Percentiles rank a stretch among this genome's conserved stretches.
Conservation (phyloP, 2,797 vertebrate genomes). For the Crenuchus spilurus region DNA sequence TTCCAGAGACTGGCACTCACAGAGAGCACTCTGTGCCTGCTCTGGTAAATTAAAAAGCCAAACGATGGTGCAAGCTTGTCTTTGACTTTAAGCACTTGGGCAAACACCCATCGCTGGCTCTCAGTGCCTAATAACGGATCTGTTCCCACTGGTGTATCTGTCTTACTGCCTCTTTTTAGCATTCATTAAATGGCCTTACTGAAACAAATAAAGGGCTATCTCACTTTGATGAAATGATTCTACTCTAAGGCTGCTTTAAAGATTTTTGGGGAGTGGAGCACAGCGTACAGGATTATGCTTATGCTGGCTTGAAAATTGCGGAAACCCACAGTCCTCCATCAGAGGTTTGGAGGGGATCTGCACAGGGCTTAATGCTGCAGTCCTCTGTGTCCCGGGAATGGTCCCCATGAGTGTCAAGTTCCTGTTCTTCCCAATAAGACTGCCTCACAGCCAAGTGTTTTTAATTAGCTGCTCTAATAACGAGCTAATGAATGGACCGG, state of each 20-base stretch:
- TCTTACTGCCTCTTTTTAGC: background rate
- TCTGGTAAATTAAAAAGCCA: conserved; percentile 43
- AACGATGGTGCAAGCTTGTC: conserved; percentile 30
- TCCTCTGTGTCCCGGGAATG: background rate
- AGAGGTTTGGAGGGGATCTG: background rate
- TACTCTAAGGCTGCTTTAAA: background rate
- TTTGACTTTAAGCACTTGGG: conserved; percentile 39
- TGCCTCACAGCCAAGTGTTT: background rate
- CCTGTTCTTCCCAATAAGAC: background rate
- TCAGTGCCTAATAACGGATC: conserved; percentile 26
- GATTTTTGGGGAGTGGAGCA: background rate
- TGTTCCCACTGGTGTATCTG: conserved; percentile 5
- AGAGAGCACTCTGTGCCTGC: conserved; percentile 39
- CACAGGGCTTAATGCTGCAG: background rate
- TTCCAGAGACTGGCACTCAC: conserved; percentile 29
- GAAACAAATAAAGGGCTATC: background rate
- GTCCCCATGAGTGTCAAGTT: background rate
- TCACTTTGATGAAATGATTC: background rate
- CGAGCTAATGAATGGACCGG: conserved; percentile 1
- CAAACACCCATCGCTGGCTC: conserved; percentile 35
- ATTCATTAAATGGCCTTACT: conserved; percentile 10
- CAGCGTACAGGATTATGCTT: background rate
- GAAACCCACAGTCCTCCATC: background rate
- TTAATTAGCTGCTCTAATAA: conserved; percentile 19
- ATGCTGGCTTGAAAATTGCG: too few species aligned